Percentiles rank a stretch among this genome's conserved stretches.
These are phyloP conservation scores for Nannoperca australis DNA, from an alignment of 2,797 vertebrate genomes.

Conservation along the genomic window DNA sequence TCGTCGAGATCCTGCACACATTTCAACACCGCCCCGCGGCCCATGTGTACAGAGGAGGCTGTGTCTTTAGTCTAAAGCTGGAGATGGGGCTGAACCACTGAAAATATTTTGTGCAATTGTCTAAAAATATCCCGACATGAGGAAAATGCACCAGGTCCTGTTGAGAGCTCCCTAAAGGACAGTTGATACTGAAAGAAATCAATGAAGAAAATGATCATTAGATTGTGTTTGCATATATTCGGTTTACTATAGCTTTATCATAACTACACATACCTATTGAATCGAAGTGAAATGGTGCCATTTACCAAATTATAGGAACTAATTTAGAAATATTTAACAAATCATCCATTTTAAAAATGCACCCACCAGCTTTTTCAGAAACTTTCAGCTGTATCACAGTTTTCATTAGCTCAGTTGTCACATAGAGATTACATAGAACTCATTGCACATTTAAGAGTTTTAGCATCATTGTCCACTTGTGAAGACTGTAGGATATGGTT, in stretches of 20 bases:
- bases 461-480: not conserved
- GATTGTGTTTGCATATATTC: not conserved
- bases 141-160: not conserved
- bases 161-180: not conserved
- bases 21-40: conserved; percentile 42
- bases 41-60: conserved; percentile 29
- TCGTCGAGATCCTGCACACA: conserved; percentile 50
- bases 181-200: not conserved
- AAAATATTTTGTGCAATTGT: conserved; percentile 15
- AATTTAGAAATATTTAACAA: not conserved
- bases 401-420: not conserved
- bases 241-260: not conserved
- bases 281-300: not conserved
- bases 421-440: not conserved
- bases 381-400: not conserved
- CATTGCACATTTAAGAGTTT: not conserved
- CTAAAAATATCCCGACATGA: not conserved
- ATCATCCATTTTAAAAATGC: not conserved
- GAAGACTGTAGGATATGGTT: not conserved
- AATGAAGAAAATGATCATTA: not conserved
- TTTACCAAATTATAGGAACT: not conserved
- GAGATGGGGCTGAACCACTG: not conserved
- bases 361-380: not conserved
- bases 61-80: conserved; percentile 11
- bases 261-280: not conserved